Conservation (phyloP, 2,888 invertebrate species). For the Lottia scabra region DNA sequence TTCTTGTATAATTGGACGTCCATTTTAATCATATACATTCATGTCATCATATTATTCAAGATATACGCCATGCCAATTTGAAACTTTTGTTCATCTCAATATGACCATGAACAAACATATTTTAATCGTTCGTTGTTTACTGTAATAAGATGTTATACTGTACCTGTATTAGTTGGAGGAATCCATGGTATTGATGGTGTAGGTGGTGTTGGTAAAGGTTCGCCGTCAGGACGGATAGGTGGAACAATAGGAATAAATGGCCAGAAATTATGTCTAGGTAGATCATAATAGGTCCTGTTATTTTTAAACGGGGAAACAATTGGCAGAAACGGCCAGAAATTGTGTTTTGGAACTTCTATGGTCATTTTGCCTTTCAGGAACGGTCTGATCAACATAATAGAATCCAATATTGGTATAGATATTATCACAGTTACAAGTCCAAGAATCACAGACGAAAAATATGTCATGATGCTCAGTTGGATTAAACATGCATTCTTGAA, state of each 20-base stretch:
- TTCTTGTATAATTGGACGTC: no score
- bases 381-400: slow-evolving; percentile 24
- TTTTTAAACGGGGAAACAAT: slow-evolving; percentile 2
- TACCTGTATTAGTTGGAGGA: slow-evolving; percentile 11
- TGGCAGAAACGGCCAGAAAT: slow-evolving; percentile 33
- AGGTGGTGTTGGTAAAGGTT: slow-evolving; percentile 10
- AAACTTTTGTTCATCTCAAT: no score
- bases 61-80: no score
- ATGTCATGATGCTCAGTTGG: no score
- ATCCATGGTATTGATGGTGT: slow-evolving; percentile 3
- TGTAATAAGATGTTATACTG: background rate
- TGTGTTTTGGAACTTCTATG: slow-evolving; percentile 23
- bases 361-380: slow-evolving; percentile 22
- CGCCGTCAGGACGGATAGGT: slow-evolving; percentile 8
- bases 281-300: slow-evolving; percentile 22
- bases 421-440: background rate
- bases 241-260: slow-evolving; percentile 29
- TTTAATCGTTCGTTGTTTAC: no score
- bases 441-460: background rate
- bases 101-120: no score
- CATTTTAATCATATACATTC: no score
- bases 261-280: slow-evolving; percentile 36
- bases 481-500: no score
- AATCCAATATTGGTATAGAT: background rate
- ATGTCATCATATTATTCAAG: no score